Percentiles rank a stretch among this genome's conserved stretches.
phyloP scores from a whole-genome alignment of 1,140 invertebrate species.

The Dendroctonus valens region DNA sequence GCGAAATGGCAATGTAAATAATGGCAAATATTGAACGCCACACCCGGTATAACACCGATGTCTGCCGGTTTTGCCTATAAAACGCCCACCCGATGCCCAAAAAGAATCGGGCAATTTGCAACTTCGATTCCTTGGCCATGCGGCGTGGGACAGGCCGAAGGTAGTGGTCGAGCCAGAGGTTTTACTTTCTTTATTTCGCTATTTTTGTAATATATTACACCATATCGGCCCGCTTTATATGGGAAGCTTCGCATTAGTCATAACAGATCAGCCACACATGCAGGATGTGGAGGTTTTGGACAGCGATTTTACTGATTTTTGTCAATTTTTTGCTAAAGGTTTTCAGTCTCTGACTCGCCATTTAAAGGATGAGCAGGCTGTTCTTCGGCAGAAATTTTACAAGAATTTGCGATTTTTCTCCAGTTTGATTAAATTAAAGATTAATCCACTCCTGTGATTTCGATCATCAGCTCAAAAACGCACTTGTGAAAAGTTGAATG shows the following conservation, averaged over 20 bases:
- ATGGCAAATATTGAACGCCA: slow-evolving; percentile 1
- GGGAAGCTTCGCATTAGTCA: slow-evolving; percentile 13
- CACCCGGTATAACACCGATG: slow-evolving; percentile 10
- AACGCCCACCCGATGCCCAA: slow-evolving; percentile 20
- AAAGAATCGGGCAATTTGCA: slow-evolving; percentile 19
- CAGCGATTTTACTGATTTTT: too few relatives aligned
- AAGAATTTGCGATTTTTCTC: too few relatives aligned
- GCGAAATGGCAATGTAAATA: too few relatives aligned
- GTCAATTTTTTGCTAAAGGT: too few relatives aligned
- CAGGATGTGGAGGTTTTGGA: not conserved
- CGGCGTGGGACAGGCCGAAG: slow-evolving; percentile 19
- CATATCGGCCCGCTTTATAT: slow-evolving; percentile 20
- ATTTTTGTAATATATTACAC: slow-evolving; percentile 24
- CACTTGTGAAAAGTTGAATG: too few relatives aligned
- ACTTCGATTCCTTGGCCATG: slow-evolving; percentile 14
- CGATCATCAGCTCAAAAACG: too few relatives aligned
- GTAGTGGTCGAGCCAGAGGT: slow-evolving; percentile 11
- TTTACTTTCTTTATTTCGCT: slow-evolving; percentile 25
- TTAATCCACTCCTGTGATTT: too few relatives aligned
- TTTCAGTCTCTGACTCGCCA: too few relatives aligned
- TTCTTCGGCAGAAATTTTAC: too few relatives aligned
- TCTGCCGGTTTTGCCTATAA: slow-evolving; percentile 6
- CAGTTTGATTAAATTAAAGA: too few relatives aligned
- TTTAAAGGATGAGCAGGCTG: too few relatives aligned
- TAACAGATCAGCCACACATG: slow-evolving; percentile 1